These are phyloP conservation scores for Hypanus sabinus DNA, from an alignment of 2,113 vertebrate genomes.

Conservation along the genomic window DNA sequence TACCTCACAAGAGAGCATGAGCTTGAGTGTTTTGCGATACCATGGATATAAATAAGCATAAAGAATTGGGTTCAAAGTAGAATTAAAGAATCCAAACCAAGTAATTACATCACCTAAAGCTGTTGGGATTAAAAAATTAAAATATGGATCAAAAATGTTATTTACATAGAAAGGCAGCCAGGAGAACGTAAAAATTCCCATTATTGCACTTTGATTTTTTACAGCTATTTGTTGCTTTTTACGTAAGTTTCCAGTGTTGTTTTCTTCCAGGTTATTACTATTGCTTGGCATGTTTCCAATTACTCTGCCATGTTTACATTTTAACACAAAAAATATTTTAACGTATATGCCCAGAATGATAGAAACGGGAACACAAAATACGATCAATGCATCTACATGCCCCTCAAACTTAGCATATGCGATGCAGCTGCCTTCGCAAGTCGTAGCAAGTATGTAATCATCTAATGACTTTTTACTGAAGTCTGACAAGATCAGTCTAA, in stretches of 20 bases:
- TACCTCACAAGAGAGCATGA: slow-evolving; percentile 29
- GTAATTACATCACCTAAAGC: slow-evolving; percentile 4
- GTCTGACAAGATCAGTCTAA: slow-evolving; percentile 11
- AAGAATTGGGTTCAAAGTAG: slow-evolving; percentile 36
- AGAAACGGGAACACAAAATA: slow-evolving; percentile 52
- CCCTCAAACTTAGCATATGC: slow-evolving; percentile 52
- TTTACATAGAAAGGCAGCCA: slow-evolving; percentile 38
- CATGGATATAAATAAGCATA: slow-evolving; percentile 39
- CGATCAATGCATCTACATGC: slow-evolving; percentile 50
- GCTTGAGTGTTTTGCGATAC: slow-evolving; percentile 28
- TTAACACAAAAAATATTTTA: slow-evolving; percentile 52
- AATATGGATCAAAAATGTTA: slow-evolving; percentile 29
- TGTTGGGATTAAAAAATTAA: slow-evolving; percentile 18
- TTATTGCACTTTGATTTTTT: slow-evolving; percentile 32
- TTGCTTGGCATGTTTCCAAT: slow-evolving; percentile 37
- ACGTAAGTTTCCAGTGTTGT: background rate
- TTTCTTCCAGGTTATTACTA: background rate
- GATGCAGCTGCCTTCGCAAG: slow-evolving; percentile 39
- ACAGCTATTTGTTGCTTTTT: slow-evolving; percentile 21
- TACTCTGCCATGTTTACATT: slow-evolving; percentile 46
- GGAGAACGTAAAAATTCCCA: slow-evolving; percentile 34
- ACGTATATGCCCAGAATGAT: slow-evolving; percentile 48
- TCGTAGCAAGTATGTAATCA: background rate
- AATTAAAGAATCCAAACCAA: slow-evolving; percentile 39
- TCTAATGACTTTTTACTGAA: background rate